A percentile compares a stretch with the other conserved stretches of the same genome.
Evolutionary conservation across 1,140 invertebrate genomes (phyloP).

Genomic region (Himalopsyche phryganea): DNA sequence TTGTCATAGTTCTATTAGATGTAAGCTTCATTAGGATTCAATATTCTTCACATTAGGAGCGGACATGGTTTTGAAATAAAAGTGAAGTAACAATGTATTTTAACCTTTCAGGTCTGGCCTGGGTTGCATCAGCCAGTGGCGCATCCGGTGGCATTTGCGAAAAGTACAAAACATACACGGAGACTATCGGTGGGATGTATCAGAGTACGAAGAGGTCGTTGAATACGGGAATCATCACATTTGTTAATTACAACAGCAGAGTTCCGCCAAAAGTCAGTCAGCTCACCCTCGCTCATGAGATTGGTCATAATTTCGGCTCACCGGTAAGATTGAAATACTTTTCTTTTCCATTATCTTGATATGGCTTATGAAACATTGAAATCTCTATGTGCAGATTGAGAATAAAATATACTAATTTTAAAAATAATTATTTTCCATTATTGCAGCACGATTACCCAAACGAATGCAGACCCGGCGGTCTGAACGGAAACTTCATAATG

Average conservation of each 20-base stretch:
- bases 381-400: neutral
- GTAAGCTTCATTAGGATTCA: too few species aligned
- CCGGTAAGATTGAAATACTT: constrained; percentile 60
- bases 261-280: constrained; percentile 97
- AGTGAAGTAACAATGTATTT: too few species aligned
- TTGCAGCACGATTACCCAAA: constrained; percentile 91
- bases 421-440: neutral
- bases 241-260: constrained; percentile 97
- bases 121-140: constrained; percentile 95
- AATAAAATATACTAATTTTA: too few species aligned
- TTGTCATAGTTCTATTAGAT: too few species aligned
- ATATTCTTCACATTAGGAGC: too few species aligned
- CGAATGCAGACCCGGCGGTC: constrained; percentile 85
- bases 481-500: constrained; percentile 94
- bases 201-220: constrained; percentile 90
- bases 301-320: constrained; percentile 99
- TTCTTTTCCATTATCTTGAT: constrained; percentile 1
- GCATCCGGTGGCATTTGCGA: constrained; percentile 98
- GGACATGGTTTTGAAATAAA: too few species aligned
- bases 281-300: constrained; percentile 96
- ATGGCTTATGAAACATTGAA: neutral
- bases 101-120: constrained; percentile 83
- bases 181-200: constrained; percentile 89
- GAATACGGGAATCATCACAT: constrained; percentile 99
- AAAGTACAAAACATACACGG: constrained; percentile 95